A percentile compares a stretch with the other conserved stretches of the same genome.
phyloP scores from a whole-genome alignment of 2,113 vertebrate species.

The Pardalotus punctatus region DNA sequence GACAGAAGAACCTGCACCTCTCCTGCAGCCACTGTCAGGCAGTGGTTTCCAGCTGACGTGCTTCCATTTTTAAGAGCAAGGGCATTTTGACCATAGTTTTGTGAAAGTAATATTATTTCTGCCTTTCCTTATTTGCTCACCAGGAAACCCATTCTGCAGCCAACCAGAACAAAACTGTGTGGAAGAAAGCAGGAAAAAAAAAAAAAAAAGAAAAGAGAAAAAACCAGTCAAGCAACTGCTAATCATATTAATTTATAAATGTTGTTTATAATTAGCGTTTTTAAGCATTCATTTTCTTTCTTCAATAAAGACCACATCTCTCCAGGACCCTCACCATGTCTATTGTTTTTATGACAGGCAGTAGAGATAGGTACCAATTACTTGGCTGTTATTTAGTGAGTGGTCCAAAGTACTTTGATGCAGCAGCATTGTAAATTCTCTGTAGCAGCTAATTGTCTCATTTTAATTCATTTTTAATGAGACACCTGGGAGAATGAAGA shows the following conservation, averaged over 20 bases:
- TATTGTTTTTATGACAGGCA: constrained; percentile 2
- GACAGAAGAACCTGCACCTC: background rate
- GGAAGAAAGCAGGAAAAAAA: background rate
- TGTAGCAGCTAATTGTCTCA: constrained; percentile 27
- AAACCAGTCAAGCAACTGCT: background rate
- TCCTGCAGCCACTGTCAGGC: background rate
- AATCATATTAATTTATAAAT: background rate
- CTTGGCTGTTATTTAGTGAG: background rate
- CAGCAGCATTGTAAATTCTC: background rate
- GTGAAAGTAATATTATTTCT: background rate
- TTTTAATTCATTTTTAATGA: constrained; percentile 56
- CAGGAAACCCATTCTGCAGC: background rate
- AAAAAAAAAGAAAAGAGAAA: background rate
- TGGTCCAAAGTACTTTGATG: constrained; percentile 17
- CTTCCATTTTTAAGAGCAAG: background rate
- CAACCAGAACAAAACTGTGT: background rate
- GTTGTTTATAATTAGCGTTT: background rate
- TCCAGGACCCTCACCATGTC: background rate
- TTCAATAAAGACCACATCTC: background rate
- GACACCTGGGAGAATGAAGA: constrained; percentile 6
- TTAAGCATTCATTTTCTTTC: background rate
- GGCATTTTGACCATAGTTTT: background rate
- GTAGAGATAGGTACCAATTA: background rate
- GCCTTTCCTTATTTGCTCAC: background rate
- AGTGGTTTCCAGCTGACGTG: background rate